Percentiles rank a stretch among this genome's conserved stretches.
phyloP scores from a whole-genome alignment of 1,140 invertebrate genomes.

The Lasioglossum baleicum region DNA sequence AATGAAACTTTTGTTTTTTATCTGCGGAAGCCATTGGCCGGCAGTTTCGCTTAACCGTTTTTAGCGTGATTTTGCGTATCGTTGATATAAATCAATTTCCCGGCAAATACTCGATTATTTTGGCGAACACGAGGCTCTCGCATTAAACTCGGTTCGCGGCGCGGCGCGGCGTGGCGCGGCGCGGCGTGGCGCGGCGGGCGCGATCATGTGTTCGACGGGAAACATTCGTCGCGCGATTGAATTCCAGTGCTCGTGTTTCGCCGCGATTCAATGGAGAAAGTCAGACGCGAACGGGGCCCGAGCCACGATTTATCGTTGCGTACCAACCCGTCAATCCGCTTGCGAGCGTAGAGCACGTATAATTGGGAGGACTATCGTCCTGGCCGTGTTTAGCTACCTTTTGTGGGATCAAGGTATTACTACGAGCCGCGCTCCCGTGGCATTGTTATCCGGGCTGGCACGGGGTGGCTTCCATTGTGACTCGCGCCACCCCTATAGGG shows the following conservation, averaged over 20 bases:
- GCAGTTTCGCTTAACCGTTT: too few species aligned
- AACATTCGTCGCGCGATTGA: slow-evolving; percentile 3
- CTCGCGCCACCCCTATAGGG: slow-evolving; percentile 11
- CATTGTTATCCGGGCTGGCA: slow-evolving; percentile 55
- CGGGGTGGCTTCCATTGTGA: slow-evolving; percentile 52
- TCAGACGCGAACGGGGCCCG: slow-evolving; percentile 12
- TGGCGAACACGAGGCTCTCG: too few species aligned
- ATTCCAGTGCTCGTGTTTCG: not conserved
- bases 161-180: not conserved
- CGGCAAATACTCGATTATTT: too few species aligned
- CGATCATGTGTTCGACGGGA: too few species aligned
- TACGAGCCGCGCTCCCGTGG: slow-evolving; percentile 29
- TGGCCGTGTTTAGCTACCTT: slow-evolving; percentile 63
- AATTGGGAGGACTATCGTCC: slow-evolving; percentile 68
- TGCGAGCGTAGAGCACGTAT: slow-evolving; percentile 48
- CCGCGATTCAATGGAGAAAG: slow-evolving; percentile 22
- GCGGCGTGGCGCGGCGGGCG: not conserved
- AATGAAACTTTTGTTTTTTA: too few species aligned
- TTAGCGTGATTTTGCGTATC: too few species aligned
- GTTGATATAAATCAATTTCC: too few species aligned
- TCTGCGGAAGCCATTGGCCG: too few species aligned
- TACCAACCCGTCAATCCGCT: slow-evolving; percentile 16
- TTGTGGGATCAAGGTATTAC: slow-evolving; percentile 73
- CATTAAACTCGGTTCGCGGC: not conserved
- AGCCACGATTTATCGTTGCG: slow-evolving; percentile 31